Evolutionary conservation across 2,888 invertebrate genomes (phyloP), one percentile per base, ranked within the genome.

Genomic region (Poecilus cupreus): DNA sequence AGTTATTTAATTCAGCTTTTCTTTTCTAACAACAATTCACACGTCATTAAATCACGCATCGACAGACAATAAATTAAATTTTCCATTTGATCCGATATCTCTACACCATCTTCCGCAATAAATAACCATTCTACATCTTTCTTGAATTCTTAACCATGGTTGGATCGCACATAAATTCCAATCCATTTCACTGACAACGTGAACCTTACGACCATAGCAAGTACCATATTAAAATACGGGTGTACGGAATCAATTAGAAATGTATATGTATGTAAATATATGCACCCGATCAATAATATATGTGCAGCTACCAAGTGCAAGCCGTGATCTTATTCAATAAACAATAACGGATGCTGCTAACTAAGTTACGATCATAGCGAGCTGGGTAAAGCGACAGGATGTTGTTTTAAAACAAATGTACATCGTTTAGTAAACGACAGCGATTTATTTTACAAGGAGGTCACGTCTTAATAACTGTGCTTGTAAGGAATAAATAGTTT

Each of bases 361-460:
- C 26, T 49, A 16, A 74, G 24, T 74, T 74, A 74, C 74, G 74
- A 74, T 26, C 74, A 68, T 68, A 68, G 37, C 64, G 13, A 68
- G n/a, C 64, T 18, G 11, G 64, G 18, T 32, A n/a, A 68, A 68
- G 64, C 64, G 79, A 68, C 79, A 79, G 68, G 79, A 79, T 79
- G 68, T 79, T 46, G 68, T 76, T 57, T 76, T 46, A 43, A 76
- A 70, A 79, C 68, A 49, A 79, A 79, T 79, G 79, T 49, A 68
- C 79, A 79, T 79, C 79, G 68, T 79, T 79, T 79, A 79, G 16
- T 32, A 68, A 68, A 68, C 64, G 64, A 68, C 78, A 37, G 46
- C 68, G 49, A 79, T 79, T 79, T 79, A 79, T 79, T 68, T 79
- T 70, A 64, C 68, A 46, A 79, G 68, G 79, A 79, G 79, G 79